Evolutionary conservation across 2,797 vertebrate genomes (phyloP), one percentile per base, ranked within the genome.

Genomic region (Brachymystax lenok): DNA sequence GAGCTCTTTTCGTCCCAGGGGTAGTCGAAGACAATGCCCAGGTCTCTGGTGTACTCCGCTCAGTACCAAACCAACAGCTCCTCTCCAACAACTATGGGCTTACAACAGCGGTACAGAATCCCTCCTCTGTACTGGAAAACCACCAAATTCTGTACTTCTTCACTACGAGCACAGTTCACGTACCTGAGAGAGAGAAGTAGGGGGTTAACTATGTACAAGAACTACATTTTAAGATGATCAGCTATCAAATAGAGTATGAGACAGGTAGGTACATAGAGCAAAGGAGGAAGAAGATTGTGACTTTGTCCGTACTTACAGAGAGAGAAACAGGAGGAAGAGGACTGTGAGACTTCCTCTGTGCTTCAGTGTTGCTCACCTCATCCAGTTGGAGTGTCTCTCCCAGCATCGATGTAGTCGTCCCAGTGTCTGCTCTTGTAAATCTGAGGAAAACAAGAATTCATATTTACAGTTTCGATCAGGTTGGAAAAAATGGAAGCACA

Each of bases 41-140:
- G 91, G 4, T 73, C 80, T 46, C 64, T 1, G 2, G 86, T 81
- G 27, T 97, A 95, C 75, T 96, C 96, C 75, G 94, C 93, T 12
- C 96, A 95, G 85, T 97, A 98, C 97, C 98, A 99, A 79, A 99
- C 96, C 81, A 95, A 89, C 80, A 99, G 95, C 92, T 97, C 95
- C 80, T 98, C 96, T 52, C 97, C 98, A 0, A 95, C 94, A 56
- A 79, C 85, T 76, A 99, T 95, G 81, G 95, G 89, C 28, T 95
- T 93, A 85, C 97, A 97, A 61, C 95, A 95, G 33, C 98, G 97
- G 87, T 96, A 99, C 50, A 98, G 95, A 91, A 99, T 95, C 86
- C 91, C 95, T 79, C 95, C 96, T 0, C 95, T 95, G 89, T 96
- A 97, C 92, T 98, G 97, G 81, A 99, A 96, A 0, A 96, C 97